Conservation (phyloP, 2,797 vertebrate species). For the Rhincodon typus region DNA sequence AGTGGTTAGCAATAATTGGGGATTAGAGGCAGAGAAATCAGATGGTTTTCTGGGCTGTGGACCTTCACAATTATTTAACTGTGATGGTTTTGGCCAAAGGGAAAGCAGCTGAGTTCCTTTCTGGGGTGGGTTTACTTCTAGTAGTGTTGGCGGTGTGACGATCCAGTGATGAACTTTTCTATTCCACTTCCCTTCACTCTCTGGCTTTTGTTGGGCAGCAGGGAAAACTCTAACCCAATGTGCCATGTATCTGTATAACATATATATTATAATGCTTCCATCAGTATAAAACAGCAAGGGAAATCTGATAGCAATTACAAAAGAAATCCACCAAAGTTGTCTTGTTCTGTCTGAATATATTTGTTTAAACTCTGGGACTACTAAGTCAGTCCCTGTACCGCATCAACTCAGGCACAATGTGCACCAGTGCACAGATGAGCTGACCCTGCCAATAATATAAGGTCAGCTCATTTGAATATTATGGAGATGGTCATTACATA, state of each 20-base stretch:
- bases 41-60: not conserved
- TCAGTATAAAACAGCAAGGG: constrained; percentile 28
- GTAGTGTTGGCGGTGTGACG: not conserved
- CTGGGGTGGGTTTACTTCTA: not conserved
- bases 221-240: not conserved
- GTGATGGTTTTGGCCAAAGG: not conserved
- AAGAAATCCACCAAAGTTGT: constrained; percentile 23
- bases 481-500: too few species aligned
- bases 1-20: not conserved
- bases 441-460: constrained; percentile 24
- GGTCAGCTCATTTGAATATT: constrained; percentile 33
- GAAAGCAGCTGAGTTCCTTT: not conserved
- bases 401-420: not conserved
- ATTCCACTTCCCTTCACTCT: not conserved
- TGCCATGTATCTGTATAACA: not conserved
- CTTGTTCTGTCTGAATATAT: constrained; percentile 33
- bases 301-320: constrained; percentile 34
- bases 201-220: not conserved
- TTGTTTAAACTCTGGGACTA: constrained; percentile 28
- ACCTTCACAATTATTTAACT: not conserved
- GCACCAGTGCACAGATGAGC: constrained; percentile 32
- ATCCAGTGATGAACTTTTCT: not conserved
- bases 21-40: not conserved
- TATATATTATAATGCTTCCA: constrained; percentile 3
- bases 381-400: not conserved